These are phyloP conservation scores for Taurulus bubalis DNA, from an alignment of 2,113 vertebrate genomes.

Conservation along the genomic window DNA sequence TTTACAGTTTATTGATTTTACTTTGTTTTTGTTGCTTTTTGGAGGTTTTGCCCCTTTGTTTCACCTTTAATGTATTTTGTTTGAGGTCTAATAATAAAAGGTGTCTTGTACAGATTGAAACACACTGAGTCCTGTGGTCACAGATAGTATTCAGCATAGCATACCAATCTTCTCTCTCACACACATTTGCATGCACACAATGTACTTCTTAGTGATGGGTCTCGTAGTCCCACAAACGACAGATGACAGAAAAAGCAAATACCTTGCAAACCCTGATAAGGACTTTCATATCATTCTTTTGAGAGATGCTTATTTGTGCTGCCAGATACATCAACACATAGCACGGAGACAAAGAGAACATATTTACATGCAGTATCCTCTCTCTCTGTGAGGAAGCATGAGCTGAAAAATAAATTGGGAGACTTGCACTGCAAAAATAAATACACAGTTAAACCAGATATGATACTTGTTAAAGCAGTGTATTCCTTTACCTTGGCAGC, in stretches of 20 bases:
- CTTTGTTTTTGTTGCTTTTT: not conserved
- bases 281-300: slow-evolving; percentile 44
- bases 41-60: not conserved
- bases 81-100: not conserved
- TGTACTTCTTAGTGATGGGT: slow-evolving; percentile 8
- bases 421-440: not conserved
- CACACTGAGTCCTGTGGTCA: not conserved
- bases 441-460: slow-evolving; percentile 23
- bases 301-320: slow-evolving; percentile 16
- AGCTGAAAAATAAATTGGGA: slow-evolving; percentile 16
- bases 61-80: not conserved
- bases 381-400: not conserved
- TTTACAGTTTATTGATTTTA: not conserved
- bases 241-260: slow-evolving; percentile 22
- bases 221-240: slow-evolving; percentile 3
- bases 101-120: not conserved
- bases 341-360: slow-evolving; percentile 20
- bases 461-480: not conserved
- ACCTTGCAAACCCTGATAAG: slow-evolving; percentile 52
- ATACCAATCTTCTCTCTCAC: not conserved
- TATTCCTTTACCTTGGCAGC: slow-evolving; percentile 91
- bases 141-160: slow-evolving; percentile 16
- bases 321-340: slow-evolving; percentile 23
- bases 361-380: not conserved
- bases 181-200: slow-evolving; percentile 4